Evolutionary conservation across 2,797 vertebrate species (phyloP), one percentile per base, ranked within the genome.

Genomic region (Scomberomorus guttatus): DNA sequence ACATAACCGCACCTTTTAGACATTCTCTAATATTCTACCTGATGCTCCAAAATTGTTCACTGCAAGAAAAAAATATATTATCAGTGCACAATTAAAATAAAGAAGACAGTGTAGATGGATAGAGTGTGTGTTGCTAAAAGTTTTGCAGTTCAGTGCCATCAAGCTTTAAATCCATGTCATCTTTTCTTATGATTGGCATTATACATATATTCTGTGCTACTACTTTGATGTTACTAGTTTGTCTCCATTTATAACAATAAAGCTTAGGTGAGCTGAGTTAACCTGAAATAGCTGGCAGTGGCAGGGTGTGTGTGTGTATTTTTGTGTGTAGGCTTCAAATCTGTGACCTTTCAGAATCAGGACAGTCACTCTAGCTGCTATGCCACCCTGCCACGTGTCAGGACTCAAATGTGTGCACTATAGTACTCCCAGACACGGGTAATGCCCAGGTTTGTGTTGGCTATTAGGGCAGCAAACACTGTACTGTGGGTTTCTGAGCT

Each of bases 371-470:
- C 44, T 50, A 54, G 79, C 74, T 44, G 46, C 44, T 37, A 17
- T 46, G 65, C 50, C 72, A 29, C 24, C 32, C 77, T 42, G 42
- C 75, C 70, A 75, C 4, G 56, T 82, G 78, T 84, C 80, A 75
- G 58, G 75, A 80, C 80, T 87, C 69, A 50, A 77, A 67, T 42
- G 5, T 24, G 46, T 39, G 72, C 62, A 48, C 81, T 65, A 8
- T 13, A 59, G 55, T 63, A 61, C 68, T 78, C 50, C 64, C 72
- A 67, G 55, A 79, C 62, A 39, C 48, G n/a, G 14, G 60, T 73
- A 59, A 80, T 70, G 46, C 48, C 44, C 68, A n/a, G 32, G 72
- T 85, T 89, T 85, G 58, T 69, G 62, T 85, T 66, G 81, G 83
- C 79, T 58, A 48, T 74, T 56, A 58, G 42, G 75, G 58, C 79